These are phyloP conservation scores for Hedya salicella DNA, from an alignment of 2,888 invertebrate species.

Conservation along the genomic window DNA sequence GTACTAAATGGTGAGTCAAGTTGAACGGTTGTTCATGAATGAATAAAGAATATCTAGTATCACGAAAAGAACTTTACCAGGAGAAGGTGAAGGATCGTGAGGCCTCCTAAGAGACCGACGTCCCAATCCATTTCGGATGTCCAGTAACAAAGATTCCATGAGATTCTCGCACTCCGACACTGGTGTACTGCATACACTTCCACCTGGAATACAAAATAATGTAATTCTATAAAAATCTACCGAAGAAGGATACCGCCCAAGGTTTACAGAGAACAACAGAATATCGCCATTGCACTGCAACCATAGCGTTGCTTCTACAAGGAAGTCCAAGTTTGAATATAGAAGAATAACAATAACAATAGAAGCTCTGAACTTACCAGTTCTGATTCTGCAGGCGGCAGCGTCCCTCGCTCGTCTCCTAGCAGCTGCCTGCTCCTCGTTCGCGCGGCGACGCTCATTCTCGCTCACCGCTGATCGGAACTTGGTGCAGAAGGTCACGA, in stretches of 20 bases:
- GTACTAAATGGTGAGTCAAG: too few species aligned
- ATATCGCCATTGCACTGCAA: too few species aligned
- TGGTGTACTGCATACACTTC: conserved; percentile 88
- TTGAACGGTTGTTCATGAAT: too few species aligned
- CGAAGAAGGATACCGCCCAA: too few species aligned
- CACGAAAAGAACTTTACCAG: conserved; percentile 57
- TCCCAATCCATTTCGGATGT: conserved; percentile 88
- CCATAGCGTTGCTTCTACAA: too few species aligned
- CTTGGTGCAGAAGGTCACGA: conserved; percentile 94
- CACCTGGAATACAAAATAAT: conserved; percentile 51
- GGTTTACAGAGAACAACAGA: too few species aligned
- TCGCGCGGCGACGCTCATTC: conserved; percentile 91
- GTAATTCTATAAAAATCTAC: too few species aligned
- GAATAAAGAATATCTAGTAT: too few species aligned
- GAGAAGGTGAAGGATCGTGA: conserved; percentile 74
- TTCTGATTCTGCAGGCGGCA: conserved; percentile 57
- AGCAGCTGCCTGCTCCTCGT: conserved; percentile 94
- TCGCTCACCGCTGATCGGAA: conserved; percentile 93
- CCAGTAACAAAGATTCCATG: conserved; percentile 91
- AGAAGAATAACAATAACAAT: too few species aligned
- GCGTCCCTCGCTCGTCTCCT: conserved; percentile 86
- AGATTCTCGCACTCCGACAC: conserved; percentile 90
- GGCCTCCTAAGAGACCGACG: conserved; percentile 75
- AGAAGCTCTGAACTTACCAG: conserved; percentile 52
- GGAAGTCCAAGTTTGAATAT: too few species aligned